Evolutionary conservation across 1,140 invertebrate species (phyloP).

Genomic region (Pogonus chalceus): DNA sequence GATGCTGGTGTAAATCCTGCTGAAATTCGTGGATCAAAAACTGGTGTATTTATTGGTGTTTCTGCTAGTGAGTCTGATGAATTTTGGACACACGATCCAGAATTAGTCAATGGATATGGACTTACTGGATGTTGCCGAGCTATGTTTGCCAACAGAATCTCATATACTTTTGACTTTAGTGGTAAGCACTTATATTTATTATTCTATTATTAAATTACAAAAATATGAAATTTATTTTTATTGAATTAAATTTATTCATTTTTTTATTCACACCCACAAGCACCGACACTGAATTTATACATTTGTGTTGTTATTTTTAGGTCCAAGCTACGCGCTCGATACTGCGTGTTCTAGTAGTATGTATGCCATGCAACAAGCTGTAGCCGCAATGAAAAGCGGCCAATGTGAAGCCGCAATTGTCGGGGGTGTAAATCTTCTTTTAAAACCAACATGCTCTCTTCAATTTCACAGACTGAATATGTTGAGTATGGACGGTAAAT

Average conservation of each 20-base stretch:
- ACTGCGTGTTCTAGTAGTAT: slow-evolving; percentile 93
- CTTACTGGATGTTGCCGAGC: slow-evolving; percentile 84
- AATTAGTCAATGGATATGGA: slow-evolving; percentile 81
- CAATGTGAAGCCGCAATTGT: slow-evolving; percentile 90
- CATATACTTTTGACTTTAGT: slow-evolving; percentile 87
- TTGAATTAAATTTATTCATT: no score
- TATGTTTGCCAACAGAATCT: slow-evolving; percentile 95
- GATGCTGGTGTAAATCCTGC: slow-evolving; percentile 84
- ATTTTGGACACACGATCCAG: slow-evolving; percentile 61
- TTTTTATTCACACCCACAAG: no score
- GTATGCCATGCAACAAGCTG: slow-evolving; percentile 79
- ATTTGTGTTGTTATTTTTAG: slow-evolving; percentile 31
- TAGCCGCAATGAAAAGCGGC: slow-evolving; percentile 68
- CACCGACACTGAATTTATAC: neutral
- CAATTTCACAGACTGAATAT: slow-evolving; percentile 88
- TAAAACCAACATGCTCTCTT: slow-evolving; percentile 83
- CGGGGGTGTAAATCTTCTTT: slow-evolving; percentile 68
- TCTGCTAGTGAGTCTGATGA: slow-evolving; percentile 80
- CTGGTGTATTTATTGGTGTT: slow-evolving; percentile 85
- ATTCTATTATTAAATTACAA: neutral
- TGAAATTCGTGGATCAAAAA: slow-evolving; percentile 69
- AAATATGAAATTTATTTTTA: no score
- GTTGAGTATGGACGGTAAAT: slow-evolving; percentile 79
- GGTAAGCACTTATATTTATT: slow-evolving; percentile 19
- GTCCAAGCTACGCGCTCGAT: slow-evolving; percentile 88